phyloP scores from a whole-genome alignment of 2,113 vertebrate genomes.

The Sorex fumeus region DNA sequence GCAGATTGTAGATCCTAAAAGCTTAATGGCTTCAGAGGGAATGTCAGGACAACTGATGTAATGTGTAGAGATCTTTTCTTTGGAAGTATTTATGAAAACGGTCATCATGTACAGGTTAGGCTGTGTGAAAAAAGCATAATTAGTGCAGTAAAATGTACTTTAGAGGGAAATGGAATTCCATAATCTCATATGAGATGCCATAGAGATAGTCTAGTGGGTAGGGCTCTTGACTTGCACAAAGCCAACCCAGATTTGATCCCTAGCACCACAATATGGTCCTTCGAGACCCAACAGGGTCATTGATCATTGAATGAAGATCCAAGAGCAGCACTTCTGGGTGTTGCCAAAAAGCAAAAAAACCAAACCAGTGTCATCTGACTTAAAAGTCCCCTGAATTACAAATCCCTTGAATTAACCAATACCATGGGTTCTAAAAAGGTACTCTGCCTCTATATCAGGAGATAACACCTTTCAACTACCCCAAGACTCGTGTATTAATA shows the following conservation, averaged over 20 bases:
- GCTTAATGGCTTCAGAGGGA: conserved; percentile 31
- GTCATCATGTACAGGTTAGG: conserved; percentile 74
- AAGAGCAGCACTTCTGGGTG: too few relatives aligned
- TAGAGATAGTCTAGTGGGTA: too few relatives aligned
- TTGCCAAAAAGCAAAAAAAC: too few relatives aligned
- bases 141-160: neutral
- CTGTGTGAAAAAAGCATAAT: conserved; percentile 62
- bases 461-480: neutral
- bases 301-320: too few relatives aligned
- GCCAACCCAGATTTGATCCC: too few relatives aligned
- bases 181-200: neutral
- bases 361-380: neutral
- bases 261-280: too few relatives aligned
- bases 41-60: conserved; percentile 69
- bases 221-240: too few relatives aligned
- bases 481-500: neutral
- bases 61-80: conserved; percentile 38
- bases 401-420: neutral
- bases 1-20: conserved; percentile 83
- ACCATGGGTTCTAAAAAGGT: neutral
- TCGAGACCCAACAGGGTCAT: too few relatives aligned
- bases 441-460: neutral
- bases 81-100: conserved; percentile 65
- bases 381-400: neutral
- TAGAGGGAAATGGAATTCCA: neutral